Evolutionary conservation across 2,113 vertebrate genomes (phyloP), one percentile per base, ranked within the genome.

Genomic region (Maccullochella peelii): DNA sequence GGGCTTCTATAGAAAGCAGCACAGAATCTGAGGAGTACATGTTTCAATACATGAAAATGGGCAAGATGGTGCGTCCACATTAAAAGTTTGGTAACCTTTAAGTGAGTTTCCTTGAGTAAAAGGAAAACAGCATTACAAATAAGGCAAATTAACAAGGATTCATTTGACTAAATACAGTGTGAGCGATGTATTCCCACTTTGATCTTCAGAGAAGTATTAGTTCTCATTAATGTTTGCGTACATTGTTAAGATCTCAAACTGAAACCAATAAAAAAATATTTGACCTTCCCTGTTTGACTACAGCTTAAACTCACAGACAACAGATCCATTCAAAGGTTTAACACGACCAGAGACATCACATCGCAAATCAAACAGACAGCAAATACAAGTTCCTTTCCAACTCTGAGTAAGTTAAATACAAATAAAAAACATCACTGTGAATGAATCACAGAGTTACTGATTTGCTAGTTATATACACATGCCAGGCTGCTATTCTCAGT

Each of bases 371-470:
- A 88, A 78, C 16, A 0, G 0, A 73, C 6, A 12, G 81, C 49
- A 83, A 88, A 90, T 25, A 66, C 27, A 59, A 38, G 15, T 75
- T 68, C 30, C 38, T 68, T 83, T 84, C 33, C n/a, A 67, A 23
- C 47, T 38, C 21, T 57, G 67, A 85, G 5, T 63, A 12, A 82
- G 76, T 73, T 62, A 78, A 91, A 69, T 6, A 65, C 27, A 88
- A 89, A 86, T 52, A 79, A 52, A 89, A 87, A 85, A 76, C 25
- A 78, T n/a, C 11, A 33, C 23, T n/a, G 18, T 27, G 33, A 86
- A 88, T 88, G 82, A 85, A 83, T 80, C 40, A 70, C 5, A 8
- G 11, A 61, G 80, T 92, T 87, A 93, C 33, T 89, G 49, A 91
- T 91, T 90, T 80, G 58, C 79, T 59, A 79, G 52, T 69, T 58